phyloP scores from a whole-genome alignment of 2,113 vertebrate genomes.

The Hypocryptadius cinnamomeus region DNA sequence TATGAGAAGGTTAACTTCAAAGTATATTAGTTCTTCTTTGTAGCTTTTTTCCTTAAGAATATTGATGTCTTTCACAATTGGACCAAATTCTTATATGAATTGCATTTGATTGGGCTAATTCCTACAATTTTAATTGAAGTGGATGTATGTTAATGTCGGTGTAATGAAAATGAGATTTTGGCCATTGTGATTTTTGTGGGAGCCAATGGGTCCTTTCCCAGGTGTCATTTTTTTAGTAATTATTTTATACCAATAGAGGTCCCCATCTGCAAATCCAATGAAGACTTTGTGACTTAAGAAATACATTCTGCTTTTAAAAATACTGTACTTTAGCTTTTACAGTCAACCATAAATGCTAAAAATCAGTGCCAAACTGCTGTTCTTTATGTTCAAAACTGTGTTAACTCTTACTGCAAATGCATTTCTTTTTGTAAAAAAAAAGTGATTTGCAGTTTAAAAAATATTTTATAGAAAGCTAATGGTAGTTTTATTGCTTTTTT shows the following conservation, averaged over 20 bases:
- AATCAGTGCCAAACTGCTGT: background rate
- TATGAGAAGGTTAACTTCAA: background rate
- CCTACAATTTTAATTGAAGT: background rate
- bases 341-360: background rate
- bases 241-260: constrained; percentile 74
- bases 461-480: background rate
- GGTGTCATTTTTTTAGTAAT: constrained; percentile 42
- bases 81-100: background rate
- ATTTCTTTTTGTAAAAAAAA: background rate
- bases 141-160: background rate
- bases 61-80: background rate
- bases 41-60: background rate
- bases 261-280: constrained; percentile 75
- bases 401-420: background rate
- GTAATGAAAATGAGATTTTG: background rate
- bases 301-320: background rate
- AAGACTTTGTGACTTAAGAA: constrained; percentile 24
- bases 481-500: background rate
- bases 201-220: background rate
- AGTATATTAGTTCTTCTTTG: background rate
- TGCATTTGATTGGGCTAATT: background rate
- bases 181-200: background rate
- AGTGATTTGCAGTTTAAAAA: background rate
- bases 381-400: background rate
- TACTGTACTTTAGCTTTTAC: background rate